Conservation (phyloP, 2,113 vertebrate species). For the Vidua macroura region DNA sequence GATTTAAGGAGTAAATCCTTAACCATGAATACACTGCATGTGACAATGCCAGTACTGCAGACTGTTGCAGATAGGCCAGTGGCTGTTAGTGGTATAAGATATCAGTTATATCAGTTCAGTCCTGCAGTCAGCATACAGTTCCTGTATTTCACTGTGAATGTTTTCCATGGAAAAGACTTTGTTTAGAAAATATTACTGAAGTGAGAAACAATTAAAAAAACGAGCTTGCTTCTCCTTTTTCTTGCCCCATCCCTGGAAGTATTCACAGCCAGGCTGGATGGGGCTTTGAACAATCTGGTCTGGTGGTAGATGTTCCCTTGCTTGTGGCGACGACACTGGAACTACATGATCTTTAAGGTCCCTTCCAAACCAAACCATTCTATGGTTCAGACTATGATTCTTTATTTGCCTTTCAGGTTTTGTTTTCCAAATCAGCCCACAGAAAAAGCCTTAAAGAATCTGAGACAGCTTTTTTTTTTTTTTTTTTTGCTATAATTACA, state of each 20-base stretch:
- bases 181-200: background rate
- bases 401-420: background rate
- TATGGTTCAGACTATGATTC: background rate
- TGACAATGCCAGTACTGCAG: background rate
- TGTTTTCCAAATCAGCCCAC: background rate
- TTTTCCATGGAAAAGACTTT: background rate
- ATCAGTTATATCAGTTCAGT: too few species aligned
- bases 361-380: background rate
- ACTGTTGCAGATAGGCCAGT: background rate
- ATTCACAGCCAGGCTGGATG: background rate
- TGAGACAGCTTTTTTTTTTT: background rate
- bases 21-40: accelerated
- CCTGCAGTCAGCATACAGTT: background rate
- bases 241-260: background rate
- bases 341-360: background rate
- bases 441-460: background rate
- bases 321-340: background rate
- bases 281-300: background rate
- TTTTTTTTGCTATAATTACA: background rate
- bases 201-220: background rate
- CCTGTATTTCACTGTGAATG: background rate
- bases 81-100: background rate
- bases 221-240: background rate
- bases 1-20: conserved; percentile 6
- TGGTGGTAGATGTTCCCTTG: background rate